Conservation (phyloP, 2,113 vertebrate species). For the Cervus canadensis region DNA sequence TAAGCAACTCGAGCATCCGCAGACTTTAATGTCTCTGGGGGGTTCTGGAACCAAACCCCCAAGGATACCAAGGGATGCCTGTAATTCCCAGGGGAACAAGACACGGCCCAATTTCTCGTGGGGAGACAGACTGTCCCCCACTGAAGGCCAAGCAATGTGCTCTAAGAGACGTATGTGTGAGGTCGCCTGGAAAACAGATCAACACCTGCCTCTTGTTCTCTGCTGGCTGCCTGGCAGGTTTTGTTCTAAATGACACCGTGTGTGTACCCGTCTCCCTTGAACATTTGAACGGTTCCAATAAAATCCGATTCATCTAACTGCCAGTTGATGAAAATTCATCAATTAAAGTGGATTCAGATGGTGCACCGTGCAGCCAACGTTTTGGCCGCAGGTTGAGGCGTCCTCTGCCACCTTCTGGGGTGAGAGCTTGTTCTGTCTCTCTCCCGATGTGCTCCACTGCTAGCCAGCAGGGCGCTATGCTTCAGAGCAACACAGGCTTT, state of each 20-base stretch:
- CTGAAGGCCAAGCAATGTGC: fast-evolving
- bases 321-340: not conserved
- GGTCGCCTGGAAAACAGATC: not conserved
- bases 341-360: not conserved
- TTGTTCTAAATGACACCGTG: not conserved
- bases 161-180: not conserved
- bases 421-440: not conserved
- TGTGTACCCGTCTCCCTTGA: not conserved
- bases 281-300: constrained; percentile 4
- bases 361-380: not conserved
- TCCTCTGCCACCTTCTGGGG: constrained; percentile 4
- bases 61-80: not conserved
- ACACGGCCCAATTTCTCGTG: fast-evolving
- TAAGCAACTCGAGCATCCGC: fast-evolving
- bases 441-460: not conserved
- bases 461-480: not conserved
- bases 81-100: not conserved
- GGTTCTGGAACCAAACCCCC: not conserved
- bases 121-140: not conserved
- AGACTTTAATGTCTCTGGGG: not conserved
- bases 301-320: not conserved
- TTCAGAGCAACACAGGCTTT: not conserved
- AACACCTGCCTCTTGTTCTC: not conserved
- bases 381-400: not conserved
- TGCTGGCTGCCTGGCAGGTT: constrained; percentile 8